Evolutionary conservation across 2,797 vertebrate genomes (phyloP).

Genomic region (Gallinago nigripennis): DNA sequence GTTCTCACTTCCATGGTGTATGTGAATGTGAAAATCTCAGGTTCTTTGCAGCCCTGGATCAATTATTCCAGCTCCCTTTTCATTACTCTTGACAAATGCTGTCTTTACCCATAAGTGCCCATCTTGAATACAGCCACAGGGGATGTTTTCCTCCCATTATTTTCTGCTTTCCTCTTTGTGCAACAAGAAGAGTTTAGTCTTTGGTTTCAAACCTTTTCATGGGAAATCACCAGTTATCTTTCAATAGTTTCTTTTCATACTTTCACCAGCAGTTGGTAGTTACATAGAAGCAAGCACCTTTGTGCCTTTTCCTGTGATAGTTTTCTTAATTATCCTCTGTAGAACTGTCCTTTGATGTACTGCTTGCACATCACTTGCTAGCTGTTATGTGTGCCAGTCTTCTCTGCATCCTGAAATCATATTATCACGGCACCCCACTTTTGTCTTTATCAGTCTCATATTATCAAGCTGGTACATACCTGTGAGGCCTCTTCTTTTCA

Average conservation of each 20-base stretch:
- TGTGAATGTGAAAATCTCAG: not conserved
- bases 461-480: not conserved
- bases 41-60: not conserved
- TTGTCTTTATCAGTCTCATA: not conserved
- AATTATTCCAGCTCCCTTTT: not conserved
- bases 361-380: not conserved
- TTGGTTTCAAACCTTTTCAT: not conserved
- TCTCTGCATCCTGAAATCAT: not conserved
- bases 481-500: not conserved
- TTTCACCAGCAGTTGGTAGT: not conserved
- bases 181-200: not conserved
- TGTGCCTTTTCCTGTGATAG: not conserved
- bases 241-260: not conserved
- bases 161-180: not conserved
- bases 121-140: not conserved
- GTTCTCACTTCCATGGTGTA: not conserved
- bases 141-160: not conserved
- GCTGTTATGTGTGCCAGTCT: not conserved
- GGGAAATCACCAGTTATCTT: not conserved
- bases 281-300: not conserved
- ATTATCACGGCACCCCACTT: rapidly evolving
- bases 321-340: not conserved
- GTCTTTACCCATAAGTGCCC: not conserved
- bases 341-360: not conserved
- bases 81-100: not conserved